Percentiles rank a stretch among this genome's conserved stretches.
Evolutionary conservation across 2,888 invertebrate genomes (phyloP).

Genomic region (Acronicta aceris): DNA sequence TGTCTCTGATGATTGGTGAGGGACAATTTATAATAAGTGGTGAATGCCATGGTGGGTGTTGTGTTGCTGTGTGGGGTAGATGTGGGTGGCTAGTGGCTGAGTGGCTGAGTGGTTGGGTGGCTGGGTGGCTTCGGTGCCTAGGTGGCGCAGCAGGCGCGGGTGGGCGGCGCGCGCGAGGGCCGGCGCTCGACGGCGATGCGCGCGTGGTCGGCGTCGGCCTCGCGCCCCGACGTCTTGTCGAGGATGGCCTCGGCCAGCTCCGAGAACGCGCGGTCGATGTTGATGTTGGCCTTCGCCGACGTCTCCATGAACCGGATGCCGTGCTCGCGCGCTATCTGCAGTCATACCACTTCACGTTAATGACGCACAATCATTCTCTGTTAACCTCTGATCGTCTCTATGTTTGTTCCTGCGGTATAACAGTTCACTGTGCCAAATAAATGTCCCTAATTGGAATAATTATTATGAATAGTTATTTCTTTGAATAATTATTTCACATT

Average conservation of each 20-base stretch:
- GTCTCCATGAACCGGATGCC: conserved; percentile 99
- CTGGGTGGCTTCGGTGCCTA: conserved; percentile 50
- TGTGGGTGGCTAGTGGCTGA: background rate
- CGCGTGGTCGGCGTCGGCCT: conserved; percentile 91
- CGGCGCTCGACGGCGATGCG: conserved; percentile 92
- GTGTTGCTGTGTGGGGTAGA: background rate
- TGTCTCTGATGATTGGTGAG: background rate
- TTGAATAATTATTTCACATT: no score
- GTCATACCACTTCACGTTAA: background rate
- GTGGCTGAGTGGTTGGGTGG: no score
- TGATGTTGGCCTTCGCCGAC: conserved; percentile 98
- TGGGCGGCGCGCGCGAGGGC: conserved; percentile 90
- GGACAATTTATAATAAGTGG: background rate
- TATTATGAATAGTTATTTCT: no score
- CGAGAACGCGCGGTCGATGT: conserved; percentile 98
- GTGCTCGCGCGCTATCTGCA: conserved; percentile 98
- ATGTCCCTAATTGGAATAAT: no score
- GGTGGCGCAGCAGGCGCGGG: conserved; percentile 86
- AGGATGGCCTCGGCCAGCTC: conserved; percentile 98
- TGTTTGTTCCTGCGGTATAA: no score
- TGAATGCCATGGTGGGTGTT: background rate
- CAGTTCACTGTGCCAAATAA: no score
- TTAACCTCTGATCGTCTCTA: background rate
- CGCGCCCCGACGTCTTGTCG: conserved; percentile 96
- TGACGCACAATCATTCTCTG: background rate